phyloP scores from a whole-genome alignment of 53 echinoderm and acorn worm genomes.

The Holothuria scabra region DNA sequence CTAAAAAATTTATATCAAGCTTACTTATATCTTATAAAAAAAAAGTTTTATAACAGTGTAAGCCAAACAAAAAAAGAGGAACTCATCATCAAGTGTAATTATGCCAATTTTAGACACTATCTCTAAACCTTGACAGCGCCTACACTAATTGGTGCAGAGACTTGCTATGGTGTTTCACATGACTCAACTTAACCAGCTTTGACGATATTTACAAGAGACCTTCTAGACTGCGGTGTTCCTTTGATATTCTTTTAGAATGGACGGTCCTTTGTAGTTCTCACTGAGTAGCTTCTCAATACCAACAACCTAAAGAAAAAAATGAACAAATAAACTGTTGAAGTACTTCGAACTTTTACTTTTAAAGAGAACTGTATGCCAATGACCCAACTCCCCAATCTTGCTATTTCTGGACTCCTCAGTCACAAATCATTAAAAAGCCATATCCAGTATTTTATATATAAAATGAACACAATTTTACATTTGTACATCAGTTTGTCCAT shows the following conservation, averaged over 20 bases:
- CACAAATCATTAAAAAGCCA: no score
- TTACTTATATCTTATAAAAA: no score
- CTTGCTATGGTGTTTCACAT: slow-evolving; percentile 28
- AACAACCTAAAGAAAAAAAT: background rate
- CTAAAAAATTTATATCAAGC: no score
- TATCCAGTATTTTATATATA: no score
- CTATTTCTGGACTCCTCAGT: no score
- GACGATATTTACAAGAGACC: slow-evolving; percentile 21
- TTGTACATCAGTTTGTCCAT: no score
- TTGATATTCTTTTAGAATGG: slow-evolving; percentile 16
- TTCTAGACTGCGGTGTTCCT: slow-evolving; percentile 34
- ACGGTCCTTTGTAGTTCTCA: slow-evolving; percentile 11
- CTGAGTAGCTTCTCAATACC: slow-evolving; percentile 17
- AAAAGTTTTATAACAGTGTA: no score
- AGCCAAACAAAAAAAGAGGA: background rate
- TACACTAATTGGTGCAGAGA: background rate
- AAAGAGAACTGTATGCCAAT: no score
- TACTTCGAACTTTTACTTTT: no score
- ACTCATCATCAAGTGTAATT: slow-evolving; percentile 10
- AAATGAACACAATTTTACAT: no score
- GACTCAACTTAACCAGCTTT: slow-evolving; percentile 10
- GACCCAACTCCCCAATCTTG: no score
- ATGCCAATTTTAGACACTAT: background rate
- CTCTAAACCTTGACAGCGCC: background rate
- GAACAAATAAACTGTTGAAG: no score